Percentiles rank a stretch among this genome's conserved stretches.
Conservation (phyloP, 2,888 invertebrate species). For the Suillia variegata region DNA sequence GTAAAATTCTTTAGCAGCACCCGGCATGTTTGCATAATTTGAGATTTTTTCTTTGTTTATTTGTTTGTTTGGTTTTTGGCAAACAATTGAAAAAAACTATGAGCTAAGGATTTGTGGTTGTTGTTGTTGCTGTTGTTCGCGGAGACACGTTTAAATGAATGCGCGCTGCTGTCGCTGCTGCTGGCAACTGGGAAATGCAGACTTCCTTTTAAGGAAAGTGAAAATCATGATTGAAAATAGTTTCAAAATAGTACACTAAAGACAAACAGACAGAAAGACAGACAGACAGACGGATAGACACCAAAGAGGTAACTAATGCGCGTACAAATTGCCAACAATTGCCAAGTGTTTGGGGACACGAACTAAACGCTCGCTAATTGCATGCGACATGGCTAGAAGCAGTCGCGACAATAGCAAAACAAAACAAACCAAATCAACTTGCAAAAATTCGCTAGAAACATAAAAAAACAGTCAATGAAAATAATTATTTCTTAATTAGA, state of each 20-base stretch:
- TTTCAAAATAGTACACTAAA: background rate
- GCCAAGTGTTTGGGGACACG: background rate
- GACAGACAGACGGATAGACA: background rate
- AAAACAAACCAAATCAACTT: no score
- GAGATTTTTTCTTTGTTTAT: no score
- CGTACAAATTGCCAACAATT: background rate
- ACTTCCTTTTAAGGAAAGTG: constrained; percentile 20
- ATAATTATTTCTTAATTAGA: no score
- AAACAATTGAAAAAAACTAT: background rate
- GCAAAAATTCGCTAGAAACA: no score
- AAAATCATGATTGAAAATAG: constrained; percentile 23
- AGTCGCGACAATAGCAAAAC: no score
- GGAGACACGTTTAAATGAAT: no score
- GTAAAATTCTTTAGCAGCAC: no score
- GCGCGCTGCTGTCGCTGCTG: background rate
- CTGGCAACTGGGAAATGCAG: background rate
- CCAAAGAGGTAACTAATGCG: background rate
- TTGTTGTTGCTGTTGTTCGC: no score
- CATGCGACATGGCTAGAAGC: no score
- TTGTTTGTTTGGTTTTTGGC: no score
- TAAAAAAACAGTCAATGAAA: no score
- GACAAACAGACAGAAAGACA: background rate
- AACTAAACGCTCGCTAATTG: no score
- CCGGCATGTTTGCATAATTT: constrained; percentile 21
- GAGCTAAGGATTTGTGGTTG: background rate